These are phyloP conservation scores for Tympanoctomys barrerae DNA, from an alignment of 2,797 vertebrate genomes.

Conservation along the genomic window DNA sequence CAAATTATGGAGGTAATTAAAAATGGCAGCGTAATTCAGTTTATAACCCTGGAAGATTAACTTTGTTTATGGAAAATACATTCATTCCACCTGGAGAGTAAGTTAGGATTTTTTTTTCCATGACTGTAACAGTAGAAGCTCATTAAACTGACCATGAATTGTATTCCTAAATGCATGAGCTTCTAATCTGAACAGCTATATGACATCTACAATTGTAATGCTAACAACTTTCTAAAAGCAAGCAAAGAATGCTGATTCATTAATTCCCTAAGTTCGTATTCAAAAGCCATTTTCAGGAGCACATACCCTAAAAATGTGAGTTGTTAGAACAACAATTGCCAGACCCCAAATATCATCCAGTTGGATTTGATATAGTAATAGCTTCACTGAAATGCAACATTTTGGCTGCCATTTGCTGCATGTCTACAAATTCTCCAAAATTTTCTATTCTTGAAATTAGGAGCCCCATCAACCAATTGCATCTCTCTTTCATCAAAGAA, in stretches of 20 bases:
- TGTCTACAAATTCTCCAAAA: constrained; percentile 48
- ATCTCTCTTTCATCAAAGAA: constrained; percentile 43
- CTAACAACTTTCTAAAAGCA: constrained; percentile 23
- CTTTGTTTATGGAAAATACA: constrained; percentile 42
- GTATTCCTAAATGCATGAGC: not conserved
- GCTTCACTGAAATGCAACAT: not conserved
- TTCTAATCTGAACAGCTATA: not conserved
- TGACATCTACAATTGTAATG: not conserved
- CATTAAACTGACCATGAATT: constrained; percentile 24
- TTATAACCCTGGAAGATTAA: not conserved
- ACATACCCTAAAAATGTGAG: not conserved
- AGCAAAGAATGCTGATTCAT: not conserved
- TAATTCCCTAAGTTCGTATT: not conserved
- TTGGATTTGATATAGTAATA: not conserved
- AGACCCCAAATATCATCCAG: not conserved
- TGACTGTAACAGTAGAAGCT: not conserved
- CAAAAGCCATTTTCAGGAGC: not conserved
- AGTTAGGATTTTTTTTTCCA: not conserved
- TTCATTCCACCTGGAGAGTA: constrained; percentile 21
- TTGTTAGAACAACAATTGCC: not conserved
- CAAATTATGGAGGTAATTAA: constrained; percentile 1
- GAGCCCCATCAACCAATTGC: not conserved
- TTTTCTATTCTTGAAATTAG: not conserved
- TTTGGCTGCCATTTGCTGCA: not conserved
- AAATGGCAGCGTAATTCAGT: constrained; percentile 34